Evolutionary conservation across 35 echinoderm and acorn worm genomes (phyloP).

Genomic region (Ophiothrix spiculata): DNA sequence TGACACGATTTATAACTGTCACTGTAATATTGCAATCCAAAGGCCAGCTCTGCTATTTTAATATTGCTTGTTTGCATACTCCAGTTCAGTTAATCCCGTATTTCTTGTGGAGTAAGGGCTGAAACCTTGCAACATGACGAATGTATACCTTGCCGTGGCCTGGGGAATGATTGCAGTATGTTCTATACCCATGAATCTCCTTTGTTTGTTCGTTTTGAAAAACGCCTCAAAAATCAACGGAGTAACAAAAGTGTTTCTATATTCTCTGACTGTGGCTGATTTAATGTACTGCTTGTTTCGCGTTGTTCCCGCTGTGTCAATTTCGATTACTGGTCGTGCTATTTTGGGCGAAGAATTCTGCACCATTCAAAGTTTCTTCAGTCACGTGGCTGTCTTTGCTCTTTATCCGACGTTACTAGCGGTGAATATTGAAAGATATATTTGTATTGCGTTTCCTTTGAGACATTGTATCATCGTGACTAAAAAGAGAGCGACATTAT

Average conservation of each 20-base stretch:
- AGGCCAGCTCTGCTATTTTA: too few species aligned
- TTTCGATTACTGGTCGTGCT: background rate
- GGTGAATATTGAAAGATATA: constrained; percentile 14
- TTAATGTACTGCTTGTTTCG: constrained; percentile 1
- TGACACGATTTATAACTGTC: too few species aligned
- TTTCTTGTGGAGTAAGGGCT: too few species aligned
- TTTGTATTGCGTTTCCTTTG: constrained; percentile 23
- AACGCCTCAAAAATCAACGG: background rate
- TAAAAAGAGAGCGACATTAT: background rate
- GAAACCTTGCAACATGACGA: too few species aligned
- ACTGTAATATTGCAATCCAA: too few species aligned
- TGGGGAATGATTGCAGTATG: background rate
- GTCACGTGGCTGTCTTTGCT: background rate
- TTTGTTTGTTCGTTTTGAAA: constrained; percentile 11
- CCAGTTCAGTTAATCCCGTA: too few species aligned
- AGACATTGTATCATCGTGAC: background rate
- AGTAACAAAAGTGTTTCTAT: constrained; percentile 10
- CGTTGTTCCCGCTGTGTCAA: background rate
- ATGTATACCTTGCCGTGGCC: background rate
- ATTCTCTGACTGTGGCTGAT: constrained; percentile 21
- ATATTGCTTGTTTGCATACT: too few species aligned
- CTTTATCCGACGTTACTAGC: background rate
- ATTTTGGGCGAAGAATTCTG: constrained; percentile 16
- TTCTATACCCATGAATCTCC: background rate
- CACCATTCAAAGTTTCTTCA: background rate